phyloP scores from a whole-genome alignment of 2,888 invertebrate genomes.

The Labia minor region DNA sequence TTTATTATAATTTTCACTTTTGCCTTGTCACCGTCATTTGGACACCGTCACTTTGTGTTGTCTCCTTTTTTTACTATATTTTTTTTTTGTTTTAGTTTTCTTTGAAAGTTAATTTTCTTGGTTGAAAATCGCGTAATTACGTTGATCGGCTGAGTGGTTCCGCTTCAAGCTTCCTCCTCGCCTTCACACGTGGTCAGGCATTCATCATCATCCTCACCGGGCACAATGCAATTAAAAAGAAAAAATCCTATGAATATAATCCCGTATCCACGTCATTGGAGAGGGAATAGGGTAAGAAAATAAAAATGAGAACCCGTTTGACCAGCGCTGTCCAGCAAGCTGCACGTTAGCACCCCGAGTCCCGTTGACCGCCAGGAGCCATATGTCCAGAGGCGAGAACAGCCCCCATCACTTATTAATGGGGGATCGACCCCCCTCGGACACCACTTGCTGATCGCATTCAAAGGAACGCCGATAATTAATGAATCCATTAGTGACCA shows the following conservation, averaged over 20 bases:
- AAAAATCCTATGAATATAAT: conserved; percentile 13
- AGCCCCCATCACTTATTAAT: background rate
- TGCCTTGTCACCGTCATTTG: background rate
- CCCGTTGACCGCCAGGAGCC: conserved; percentile 8
- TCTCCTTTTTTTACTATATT: too few species aligned
- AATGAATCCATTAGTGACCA: conserved; percentile 13
- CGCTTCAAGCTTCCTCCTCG: background rate
- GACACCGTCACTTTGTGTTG: background rate
- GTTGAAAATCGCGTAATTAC: background rate
- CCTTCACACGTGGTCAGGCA: conserved; percentile 7
- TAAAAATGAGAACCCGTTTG: conserved; percentile 13
- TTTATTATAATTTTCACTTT: background rate
- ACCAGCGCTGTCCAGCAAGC: conserved; percentile 2
- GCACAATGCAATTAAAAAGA: conserved; percentile 7
- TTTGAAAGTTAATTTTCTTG: background rate
- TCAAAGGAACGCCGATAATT: conserved; percentile 13
- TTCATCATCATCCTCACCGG: background rate
- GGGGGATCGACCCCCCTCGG: background rate
- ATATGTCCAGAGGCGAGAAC: conserved; percentile 13
- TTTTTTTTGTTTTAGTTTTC: too few species aligned
- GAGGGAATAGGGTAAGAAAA: background rate
- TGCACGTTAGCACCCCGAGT: background rate
- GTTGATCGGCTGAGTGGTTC: background rate
- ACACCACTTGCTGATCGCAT: background rate
- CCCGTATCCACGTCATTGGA: background rate